Base-by-base conservation (phyloP, 2,888 invertebrate species). In the Agonopterix alstromeriana region DNA sequence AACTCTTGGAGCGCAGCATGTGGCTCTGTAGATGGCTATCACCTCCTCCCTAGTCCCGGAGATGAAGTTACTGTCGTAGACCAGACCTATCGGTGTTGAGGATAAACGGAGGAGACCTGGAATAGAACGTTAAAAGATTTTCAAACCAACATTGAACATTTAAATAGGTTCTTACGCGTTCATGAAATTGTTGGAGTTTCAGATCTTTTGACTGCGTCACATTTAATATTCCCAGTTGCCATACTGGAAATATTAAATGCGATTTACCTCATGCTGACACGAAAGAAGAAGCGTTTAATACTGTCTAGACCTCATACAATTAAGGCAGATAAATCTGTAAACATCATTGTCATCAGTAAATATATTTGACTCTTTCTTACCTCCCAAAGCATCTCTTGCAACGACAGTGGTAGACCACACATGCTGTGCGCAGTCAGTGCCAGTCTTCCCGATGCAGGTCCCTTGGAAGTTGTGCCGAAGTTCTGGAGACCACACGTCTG, bases 1-100 rank as follows among this genome's bases (percentile, higher is more conserved):
- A 0, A 94, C 89, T 46, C 91, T 88, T 0, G 93, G 92, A 5
- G 92, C 89, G 68, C 95, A 96, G 68, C 95, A 96, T 0, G 92
- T 93, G 0, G 93, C 91, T 11, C 92, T 88, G 69, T 94, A 95
- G 2, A 90, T 90, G 0, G 93, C 93, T 10, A 82, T 82, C 1
- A 95, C 90, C 36, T 92, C 90, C 35, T 92, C 92, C 35, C 90
- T 90, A 0, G 93, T 92, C 1, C 95, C 95, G 0, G 93, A 85
- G 8, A 91, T 90, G 67, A 93, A 95, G 60, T 74, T 90, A 41
- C 89, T 84, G 35, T 90, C 90, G 60, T 94, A 91, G 44, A 90
- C 82, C 35, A 95, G 61, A 0, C 94, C 94, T 11, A 82, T 63
- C 0, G 93, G 93, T 1, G 85, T 82, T 0, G 92, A 90, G 9